Evolutionary conservation across 2,888 invertebrate genomes (phyloP), one percentile per base, ranked within the genome.

Genomic region (Erannis defoliaria): DNA sequence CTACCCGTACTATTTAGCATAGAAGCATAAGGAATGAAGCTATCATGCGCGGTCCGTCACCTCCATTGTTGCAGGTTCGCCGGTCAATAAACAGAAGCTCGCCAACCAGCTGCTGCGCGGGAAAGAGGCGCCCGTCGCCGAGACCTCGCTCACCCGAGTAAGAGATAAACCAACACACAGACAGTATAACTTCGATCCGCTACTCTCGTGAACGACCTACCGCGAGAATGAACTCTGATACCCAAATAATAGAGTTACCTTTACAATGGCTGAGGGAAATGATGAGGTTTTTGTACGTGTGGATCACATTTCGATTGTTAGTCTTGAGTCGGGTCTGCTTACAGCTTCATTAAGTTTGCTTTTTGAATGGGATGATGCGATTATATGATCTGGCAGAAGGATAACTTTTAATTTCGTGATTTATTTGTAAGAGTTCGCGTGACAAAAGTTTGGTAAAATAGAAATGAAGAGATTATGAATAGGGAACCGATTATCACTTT

Each of bases 101-200:
- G 96, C 96, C 86, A 96, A 96, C 89, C 96, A 96, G 89, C 90
- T 94, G 93, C 94, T 95, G 88, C 94, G 95, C 79, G 95, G 95
- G 86, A 85, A 85, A 71, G 95, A 95, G 94, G 93, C 94, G 83
- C 94, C 94, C 81, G 95, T 96, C 77, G 96, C 96, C 87, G 96
- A 97, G 93, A 96, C 96, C 69, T 95, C 96, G 76, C 94, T 97
- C 85, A 96, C 95, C 89, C 94, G 96, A 95, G 96, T 96, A 96
- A 96, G 95, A 89, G 84, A 84, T 76, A 82, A 80, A 55, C 67
- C 70, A 63, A 66, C 68, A 67, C 80, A 77, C 77, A 85, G 82
- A 73, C 85, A 87, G 70, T 91, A 88, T 82, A 82, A 83, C 76
- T 89, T 89, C 82, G 84, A 86, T 73, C 74, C 83, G 82, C 81